These are phyloP conservation scores for Collichthys lucidus DNA, from an alignment of 2,113 vertebrate species.

Conservation along the genomic window DNA sequence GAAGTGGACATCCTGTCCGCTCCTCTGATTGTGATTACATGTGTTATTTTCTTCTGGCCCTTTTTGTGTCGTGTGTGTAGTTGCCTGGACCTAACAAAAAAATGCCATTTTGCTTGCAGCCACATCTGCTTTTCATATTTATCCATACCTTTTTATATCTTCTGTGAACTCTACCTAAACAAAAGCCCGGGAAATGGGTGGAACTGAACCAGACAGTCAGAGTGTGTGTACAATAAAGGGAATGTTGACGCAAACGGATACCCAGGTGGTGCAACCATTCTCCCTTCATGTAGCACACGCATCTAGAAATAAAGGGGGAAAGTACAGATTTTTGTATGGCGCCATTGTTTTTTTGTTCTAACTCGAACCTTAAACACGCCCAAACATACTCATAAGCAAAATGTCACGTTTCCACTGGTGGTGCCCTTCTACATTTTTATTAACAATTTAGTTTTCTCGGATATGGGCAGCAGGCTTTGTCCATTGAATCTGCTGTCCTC, in stretches of 20 bases:
- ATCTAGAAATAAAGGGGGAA: conserved; percentile 62
- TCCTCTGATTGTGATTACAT: conserved; percentile 39
- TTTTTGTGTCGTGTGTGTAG: conserved; percentile 21
- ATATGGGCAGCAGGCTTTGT: conserved; percentile 13
- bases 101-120: conserved; percentile 49
- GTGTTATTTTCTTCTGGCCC: conserved; percentile 13
- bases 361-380: conserved; percentile 28
- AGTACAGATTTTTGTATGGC: conserved; percentile 45
- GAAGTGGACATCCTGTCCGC: conserved; percentile 33
- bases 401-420: neutral
- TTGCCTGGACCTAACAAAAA: conserved; percentile 21
- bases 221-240: conserved; percentile 63
- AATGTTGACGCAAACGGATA: conserved; percentile 64
- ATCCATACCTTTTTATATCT: conserved; percentile 61
- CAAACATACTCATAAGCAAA: neutral
- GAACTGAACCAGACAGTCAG: conserved; percentile 58
- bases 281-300: conserved; percentile 28
- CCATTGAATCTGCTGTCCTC: conserved; percentile 22
- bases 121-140: conserved; percentile 83
- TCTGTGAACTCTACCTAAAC: conserved; percentile 51
- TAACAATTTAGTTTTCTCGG: conserved; percentile 6
- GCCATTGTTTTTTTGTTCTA: conserved; percentile 61
- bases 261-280: conserved; percentile 65
- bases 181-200: conserved; percentile 75
- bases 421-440: neutral